These are phyloP conservation scores for Sciurus vulgaris DNA, from an alignment of 2,797 vertebrate genomes.

Conservation along the genomic window DNA sequence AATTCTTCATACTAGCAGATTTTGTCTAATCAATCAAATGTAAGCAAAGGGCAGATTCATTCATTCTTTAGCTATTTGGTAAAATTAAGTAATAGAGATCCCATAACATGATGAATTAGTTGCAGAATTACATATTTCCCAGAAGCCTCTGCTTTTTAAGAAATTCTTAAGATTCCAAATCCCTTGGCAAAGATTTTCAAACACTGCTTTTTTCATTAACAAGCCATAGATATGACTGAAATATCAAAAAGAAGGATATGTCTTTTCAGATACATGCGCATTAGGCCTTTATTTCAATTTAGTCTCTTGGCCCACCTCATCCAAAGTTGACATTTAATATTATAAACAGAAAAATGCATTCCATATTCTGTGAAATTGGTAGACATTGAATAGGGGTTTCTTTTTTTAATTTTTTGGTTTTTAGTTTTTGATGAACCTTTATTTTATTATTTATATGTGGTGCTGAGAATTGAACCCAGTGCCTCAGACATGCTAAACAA, in stretches of 20 bases:
- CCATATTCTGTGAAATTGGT: neutral
- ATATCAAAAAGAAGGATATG: constrained; percentile 12
- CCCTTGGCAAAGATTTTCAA: constrained; percentile 54
- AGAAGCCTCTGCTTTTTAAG: constrained; percentile 40
- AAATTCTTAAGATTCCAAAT: constrained; percentile 63
- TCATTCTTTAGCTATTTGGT: constrained; percentile 28
- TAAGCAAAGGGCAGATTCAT: constrained; percentile 2
- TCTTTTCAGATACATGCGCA: neutral
- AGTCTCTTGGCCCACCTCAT: constrained; percentile 4
- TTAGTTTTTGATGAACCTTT: too few species aligned
- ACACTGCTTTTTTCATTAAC: constrained; percentile 36
- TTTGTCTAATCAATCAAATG: constrained; percentile 41
- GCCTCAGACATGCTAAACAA: too few species aligned
- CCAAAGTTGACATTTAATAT: constrained; percentile 37
- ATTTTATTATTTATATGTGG: too few species aligned
- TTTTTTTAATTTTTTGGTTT: neutral
- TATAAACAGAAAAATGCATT: neutral
- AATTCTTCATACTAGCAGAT: constrained; percentile 2
- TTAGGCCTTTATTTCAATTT: constrained; percentile 26
- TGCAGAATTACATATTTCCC: constrained; percentile 27
- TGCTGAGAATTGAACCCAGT: too few species aligned
- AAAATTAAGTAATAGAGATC: constrained; percentile 37
- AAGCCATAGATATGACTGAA: constrained; percentile 10
- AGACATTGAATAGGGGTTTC: neutral
- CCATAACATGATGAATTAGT: neutral